A percentile compares a stretch with the other conserved stretches of the same genome.
phyloP scores from a whole-genome alignment of 2,797 vertebrate genomes.

The Rhabdophis nuchalis region DNA sequence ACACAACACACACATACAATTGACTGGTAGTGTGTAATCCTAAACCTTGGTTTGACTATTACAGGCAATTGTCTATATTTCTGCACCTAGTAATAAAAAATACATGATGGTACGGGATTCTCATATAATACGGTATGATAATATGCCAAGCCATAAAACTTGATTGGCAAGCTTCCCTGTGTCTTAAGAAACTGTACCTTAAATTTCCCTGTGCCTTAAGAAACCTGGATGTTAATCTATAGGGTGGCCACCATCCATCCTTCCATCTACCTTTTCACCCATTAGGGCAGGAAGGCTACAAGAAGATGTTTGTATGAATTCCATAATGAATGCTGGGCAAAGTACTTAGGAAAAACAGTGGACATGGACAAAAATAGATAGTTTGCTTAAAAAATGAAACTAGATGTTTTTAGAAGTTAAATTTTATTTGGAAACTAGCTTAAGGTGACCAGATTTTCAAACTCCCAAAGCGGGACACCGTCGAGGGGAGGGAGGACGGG shows the following conservation, averaged over 20 bases:
- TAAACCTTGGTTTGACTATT: background rate
- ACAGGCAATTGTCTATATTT: background rate
- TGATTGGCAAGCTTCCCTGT: background rate
- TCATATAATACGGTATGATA: background rate
- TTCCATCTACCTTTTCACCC: background rate
- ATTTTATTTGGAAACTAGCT: background rate
- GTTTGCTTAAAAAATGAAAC: background rate
- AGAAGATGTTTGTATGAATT: background rate
- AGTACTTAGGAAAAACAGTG: background rate
- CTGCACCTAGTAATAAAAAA: background rate
- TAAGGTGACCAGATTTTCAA: too few relatives aligned
- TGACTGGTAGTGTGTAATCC: background rate
- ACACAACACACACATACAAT: too few relatives aligned
- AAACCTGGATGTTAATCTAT: background rate
- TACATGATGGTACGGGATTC: background rate
- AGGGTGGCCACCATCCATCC: background rate
- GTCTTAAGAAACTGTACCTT: background rate
- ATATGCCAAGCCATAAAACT: background rate
- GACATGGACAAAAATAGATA: background rate
- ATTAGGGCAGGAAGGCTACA: background rate
- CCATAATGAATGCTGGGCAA: background rate
- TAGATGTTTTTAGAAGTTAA: background rate
- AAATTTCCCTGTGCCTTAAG: slow-evolving; percentile 56
- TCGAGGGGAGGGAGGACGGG: too few relatives aligned
- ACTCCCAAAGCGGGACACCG: too few relatives aligned